Evolutionary conservation across 1,140 invertebrate genomes (phyloP).

Genomic region (Trinorchestia longiramus): DNA sequence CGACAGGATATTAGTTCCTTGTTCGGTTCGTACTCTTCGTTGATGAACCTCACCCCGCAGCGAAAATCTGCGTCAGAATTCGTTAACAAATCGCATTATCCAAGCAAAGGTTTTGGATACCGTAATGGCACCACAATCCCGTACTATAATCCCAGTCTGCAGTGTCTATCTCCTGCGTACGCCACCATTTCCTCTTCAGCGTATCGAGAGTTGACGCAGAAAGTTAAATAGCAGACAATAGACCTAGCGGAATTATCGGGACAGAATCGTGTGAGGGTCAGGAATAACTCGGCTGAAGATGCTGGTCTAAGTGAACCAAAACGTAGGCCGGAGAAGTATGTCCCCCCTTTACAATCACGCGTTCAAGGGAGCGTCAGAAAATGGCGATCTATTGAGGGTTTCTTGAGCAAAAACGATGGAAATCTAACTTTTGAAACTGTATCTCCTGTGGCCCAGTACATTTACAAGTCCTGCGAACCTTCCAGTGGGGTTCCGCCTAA

Average conservation of each 20-base stretch:
- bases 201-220: constrained; percentile 26
- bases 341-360: neutral
- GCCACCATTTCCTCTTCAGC: constrained; percentile 38
- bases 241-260: neutral
- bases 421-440: neutral
- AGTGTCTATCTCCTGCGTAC: neutral
- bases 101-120: neutral
- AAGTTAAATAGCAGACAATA: constrained; percentile 40
- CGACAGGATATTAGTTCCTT: constrained; percentile 37
- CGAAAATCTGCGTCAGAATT: neutral
- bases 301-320: neutral
- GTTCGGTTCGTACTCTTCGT: constrained; percentile 20
- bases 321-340: neutral
- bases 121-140: neutral
- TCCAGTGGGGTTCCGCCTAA: neutral
- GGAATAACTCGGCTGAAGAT: neutral
- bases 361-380: neutral
- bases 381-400: constrained; percentile 14
- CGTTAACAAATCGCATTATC: neutral
- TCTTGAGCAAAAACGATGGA: constrained; percentile 8
- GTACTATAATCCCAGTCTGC: neutral
- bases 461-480: constrained; percentile 17
- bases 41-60: neutral
- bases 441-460: constrained; percentile 22
- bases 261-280: neutral